phyloP scores from a whole-genome alignment of 2,888 invertebrate species.

The Unio delphinus region DNA sequence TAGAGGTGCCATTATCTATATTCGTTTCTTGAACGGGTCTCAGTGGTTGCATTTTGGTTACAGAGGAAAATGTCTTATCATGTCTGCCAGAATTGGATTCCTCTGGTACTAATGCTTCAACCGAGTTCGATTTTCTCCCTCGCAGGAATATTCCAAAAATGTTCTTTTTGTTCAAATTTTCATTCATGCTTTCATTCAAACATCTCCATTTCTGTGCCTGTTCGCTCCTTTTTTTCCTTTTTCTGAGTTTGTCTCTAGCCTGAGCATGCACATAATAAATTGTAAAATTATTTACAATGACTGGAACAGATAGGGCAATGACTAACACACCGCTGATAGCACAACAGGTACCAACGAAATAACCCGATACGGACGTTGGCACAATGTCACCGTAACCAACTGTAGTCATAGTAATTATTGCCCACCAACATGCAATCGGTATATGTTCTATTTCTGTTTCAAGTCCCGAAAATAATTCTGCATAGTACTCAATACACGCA shows the following conservation, averaged over 20 bases:
- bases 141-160: too few species aligned
- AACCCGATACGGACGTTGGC: constrained; percentile 28
- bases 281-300: constrained; percentile 40
- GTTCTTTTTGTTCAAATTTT: constrained; percentile 12
- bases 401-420: constrained; percentile 91
- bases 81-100: too few species aligned
- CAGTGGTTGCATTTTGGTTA: too few species aligned
- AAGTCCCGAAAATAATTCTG: constrained; percentile 26
- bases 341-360: constrained; percentile 31
- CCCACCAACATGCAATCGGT: constrained; percentile 92
- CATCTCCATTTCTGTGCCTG: constrained; percentile 18
- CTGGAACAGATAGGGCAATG: constrained; percentile 40
- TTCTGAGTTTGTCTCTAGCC: constrained; percentile 25
- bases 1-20: too few species aligned
- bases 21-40: too few species aligned
- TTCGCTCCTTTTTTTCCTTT: constrained; percentile 17
- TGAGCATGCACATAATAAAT: constrained; percentile 38
- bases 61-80: too few species aligned
- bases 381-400: constrained; percentile 73
- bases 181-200: constrained; percentile 31
- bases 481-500: constrained; percentile 34
- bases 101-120: too few species aligned
- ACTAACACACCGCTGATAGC: constrained; percentile 34
- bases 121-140: too few species aligned
- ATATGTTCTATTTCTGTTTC: constrained; percentile 31